Conservation (phyloP, 2,888 invertebrate species). For the Cyclophora punctaria region DNA sequence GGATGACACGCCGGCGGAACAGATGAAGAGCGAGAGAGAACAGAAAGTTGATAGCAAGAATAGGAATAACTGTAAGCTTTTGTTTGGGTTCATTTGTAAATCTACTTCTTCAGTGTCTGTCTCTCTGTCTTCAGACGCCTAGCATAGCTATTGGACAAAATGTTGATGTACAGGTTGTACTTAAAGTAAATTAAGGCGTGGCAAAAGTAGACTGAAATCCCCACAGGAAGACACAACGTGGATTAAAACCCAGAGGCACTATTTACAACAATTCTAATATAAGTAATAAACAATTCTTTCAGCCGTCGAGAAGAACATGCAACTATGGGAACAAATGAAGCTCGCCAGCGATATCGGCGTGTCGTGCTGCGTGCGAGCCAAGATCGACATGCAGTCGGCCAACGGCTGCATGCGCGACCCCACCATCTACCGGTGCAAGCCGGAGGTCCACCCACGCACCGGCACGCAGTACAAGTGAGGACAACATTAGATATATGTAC, state of each 20-base stretch:
- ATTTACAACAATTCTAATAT: too few species aligned
- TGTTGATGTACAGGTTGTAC: too few species aligned
- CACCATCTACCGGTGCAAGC: conserved; percentile 98
- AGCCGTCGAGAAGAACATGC: conserved; percentile 89
- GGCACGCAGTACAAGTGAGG: conserved; percentile 94
- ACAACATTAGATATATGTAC: too few species aligned
- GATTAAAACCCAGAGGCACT: too few species aligned
- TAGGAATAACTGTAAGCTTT: conserved; percentile 84
- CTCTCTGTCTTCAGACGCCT: too few species aligned
- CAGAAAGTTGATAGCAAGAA: conserved; percentile 89
- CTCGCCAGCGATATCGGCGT: conserved; percentile 85
- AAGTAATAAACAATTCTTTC: neutral
- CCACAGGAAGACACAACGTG: too few species aligned
- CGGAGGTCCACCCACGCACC: conserved; percentile 94
- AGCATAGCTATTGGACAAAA: too few species aligned
- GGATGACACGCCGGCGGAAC: conserved; percentile 95
- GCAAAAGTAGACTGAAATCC: neutral
- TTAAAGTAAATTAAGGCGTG: too few species aligned
- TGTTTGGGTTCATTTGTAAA: conserved; percentile 9
- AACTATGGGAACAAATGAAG: conserved; percentile 97
- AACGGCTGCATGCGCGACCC: conserved; percentile 99
- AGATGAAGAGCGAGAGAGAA: conserved; percentile 96
- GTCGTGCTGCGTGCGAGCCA: conserved; percentile 95
- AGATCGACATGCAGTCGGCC: conserved; percentile 96
- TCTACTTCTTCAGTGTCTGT: too few species aligned